phyloP scores from a whole-genome alignment of 1,140 invertebrate species.

The Pseudomyrmex concolor region DNA sequence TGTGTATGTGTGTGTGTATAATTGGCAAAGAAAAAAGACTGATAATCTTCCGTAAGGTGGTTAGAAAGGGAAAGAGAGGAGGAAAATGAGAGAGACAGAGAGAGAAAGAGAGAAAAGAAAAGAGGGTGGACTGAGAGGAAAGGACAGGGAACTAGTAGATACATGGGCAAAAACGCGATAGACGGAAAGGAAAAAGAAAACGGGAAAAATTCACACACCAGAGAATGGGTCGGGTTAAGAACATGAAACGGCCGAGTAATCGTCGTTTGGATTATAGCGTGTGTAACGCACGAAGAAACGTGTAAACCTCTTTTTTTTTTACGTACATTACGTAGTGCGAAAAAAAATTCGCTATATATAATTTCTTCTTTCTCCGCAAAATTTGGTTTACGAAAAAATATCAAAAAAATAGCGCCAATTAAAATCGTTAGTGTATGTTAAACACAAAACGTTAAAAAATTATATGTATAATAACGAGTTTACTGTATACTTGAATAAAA shows the following conservation, averaged over 20 bases:
- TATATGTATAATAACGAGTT: too few relatives aligned
- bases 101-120: background rate
- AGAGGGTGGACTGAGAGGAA: background rate
- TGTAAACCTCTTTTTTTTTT: conserved; percentile 7
- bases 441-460: too few relatives aligned
- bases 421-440: too few relatives aligned
- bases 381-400: too few relatives aligned
- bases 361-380: conserved; percentile 20
- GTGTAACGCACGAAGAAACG: conserved; percentile 18
- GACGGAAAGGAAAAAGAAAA: conserved; percentile 63
- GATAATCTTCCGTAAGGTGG: conserved; percentile 44
- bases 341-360: too few relatives aligned
- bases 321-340: background rate
- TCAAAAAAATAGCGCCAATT: too few relatives aligned
- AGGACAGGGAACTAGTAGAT: background rate
- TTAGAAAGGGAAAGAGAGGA: background rate
- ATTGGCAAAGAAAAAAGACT: conserved; percentile 66
- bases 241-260: conserved; percentile 72
- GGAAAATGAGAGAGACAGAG: background rate
- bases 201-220: conserved; percentile 73
- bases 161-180: too few relatives aligned
- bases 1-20: conserved; percentile 18
- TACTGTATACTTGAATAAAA: too few relatives aligned
- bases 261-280: conserved; percentile 70
- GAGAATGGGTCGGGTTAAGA: conserved; percentile 64